Conservation (phyloP, 2,797 vertebrate genomes). For the Galagoides demidoff region DNA sequence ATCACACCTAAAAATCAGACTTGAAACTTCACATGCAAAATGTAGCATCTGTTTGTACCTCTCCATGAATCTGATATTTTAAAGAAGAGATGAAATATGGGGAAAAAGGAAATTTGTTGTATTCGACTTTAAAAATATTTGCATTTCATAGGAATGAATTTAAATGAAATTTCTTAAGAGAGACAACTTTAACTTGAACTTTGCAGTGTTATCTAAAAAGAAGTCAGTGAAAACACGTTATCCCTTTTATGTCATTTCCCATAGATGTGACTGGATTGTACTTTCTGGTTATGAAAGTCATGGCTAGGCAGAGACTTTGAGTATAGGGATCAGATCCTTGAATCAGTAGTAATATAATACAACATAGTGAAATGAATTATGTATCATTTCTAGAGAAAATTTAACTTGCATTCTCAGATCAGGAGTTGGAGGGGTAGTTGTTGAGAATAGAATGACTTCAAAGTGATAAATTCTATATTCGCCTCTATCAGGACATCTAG, state of each 20-base stretch:
- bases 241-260: neutral
- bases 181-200: neutral
- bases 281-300: neutral
- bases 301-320: neutral
- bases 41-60: too few relatives aligned
- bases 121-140: neutral
- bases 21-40: too few relatives aligned
- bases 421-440: neutral
- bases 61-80: too few relatives aligned
- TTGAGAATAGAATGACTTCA: neutral
- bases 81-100: too few relatives aligned
- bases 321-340: neutral
- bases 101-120: neutral
- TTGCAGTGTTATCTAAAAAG: neutral
- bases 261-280: neutral
- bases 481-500: neutral
- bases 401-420: neutral
- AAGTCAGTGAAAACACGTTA: neutral
- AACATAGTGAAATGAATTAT: neutral
- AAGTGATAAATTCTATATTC: constrained; percentile 6
- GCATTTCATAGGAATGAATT: constrained; percentile 19
- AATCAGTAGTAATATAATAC: neutral
- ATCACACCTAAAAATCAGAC: too few relatives aligned
- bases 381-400: neutral
- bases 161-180: neutral